phyloP scores from a whole-genome alignment of 1,140 invertebrate genomes.

The Atta cephalotes region DNA sequence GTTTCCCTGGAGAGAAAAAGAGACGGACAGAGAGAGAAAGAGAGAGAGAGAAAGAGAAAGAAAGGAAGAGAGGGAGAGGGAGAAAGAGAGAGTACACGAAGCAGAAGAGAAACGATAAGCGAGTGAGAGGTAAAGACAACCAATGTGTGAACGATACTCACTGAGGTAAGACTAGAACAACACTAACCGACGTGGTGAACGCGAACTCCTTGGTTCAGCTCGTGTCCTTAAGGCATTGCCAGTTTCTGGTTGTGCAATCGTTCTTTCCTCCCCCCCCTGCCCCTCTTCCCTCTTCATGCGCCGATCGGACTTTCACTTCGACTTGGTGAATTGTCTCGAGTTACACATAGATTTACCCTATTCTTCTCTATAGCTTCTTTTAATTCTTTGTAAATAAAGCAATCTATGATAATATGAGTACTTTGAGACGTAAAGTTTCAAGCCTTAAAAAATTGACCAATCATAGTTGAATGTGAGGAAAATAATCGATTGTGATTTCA shows the following conservation, averaged over 20 bases:
- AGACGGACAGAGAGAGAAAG: no score
- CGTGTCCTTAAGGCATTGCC: slow-evolving; percentile 29
- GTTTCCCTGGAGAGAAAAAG: slow-evolving; percentile 42
- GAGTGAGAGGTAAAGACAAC: slow-evolving; percentile 37
- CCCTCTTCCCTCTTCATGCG: not conserved
- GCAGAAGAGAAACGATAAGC: slow-evolving; percentile 10
- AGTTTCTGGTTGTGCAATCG: slow-evolving; percentile 28
- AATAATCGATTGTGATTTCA: no score
- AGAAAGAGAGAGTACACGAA: not conserved
- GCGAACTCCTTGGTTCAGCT: not conserved
- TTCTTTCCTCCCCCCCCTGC: no score
- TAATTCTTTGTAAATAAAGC: slow-evolving; percentile 2
- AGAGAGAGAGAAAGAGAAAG: slow-evolving; percentile 17
- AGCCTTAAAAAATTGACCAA: no score
- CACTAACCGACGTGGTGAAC: slow-evolving; percentile 40
- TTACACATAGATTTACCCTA: not conserved
- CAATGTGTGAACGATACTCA: slow-evolving; percentile 68
- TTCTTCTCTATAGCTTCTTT: not conserved
- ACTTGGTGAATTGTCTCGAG: slow-evolving; percentile 33
- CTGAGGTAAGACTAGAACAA: slow-evolving; percentile 63
- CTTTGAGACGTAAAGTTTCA: no score
- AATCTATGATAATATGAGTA: no score
- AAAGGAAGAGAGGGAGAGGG: not conserved
- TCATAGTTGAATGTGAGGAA: no score
- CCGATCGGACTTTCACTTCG: slow-evolving; percentile 46